Evolutionary conservation across 2,888 invertebrate genomes (phyloP).

Genomic region (Polietes domitor): DNA sequence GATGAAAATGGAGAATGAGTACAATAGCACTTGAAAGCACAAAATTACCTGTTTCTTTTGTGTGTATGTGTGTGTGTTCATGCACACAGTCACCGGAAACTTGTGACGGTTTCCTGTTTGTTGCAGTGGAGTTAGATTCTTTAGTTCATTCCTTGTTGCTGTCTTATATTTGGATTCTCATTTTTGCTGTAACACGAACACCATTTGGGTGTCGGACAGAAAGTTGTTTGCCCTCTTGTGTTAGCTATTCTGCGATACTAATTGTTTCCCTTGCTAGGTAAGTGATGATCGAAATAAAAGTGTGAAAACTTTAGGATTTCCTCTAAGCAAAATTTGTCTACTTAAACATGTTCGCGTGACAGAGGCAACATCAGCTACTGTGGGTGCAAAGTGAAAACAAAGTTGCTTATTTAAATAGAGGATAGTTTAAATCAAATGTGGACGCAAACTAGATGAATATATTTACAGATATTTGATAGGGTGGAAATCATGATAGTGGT

Average conservation of each 20-base stretch:
- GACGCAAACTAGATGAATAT: too few relatives aligned
- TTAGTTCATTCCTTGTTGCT: background rate
- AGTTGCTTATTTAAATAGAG: too few relatives aligned
- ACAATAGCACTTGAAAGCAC: too few relatives aligned
- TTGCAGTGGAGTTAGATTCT: background rate
- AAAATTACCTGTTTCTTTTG: background rate
- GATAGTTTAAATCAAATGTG: too few relatives aligned
- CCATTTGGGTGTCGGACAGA: background rate
- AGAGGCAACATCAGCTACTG: background rate
- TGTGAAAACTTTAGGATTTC: background rate
- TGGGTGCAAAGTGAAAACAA: too few relatives aligned
- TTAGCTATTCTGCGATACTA: background rate
- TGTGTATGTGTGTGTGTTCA: background rate
- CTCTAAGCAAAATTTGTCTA: background rate
- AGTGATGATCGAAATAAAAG: background rate
- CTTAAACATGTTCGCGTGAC: constrained; percentile 12
- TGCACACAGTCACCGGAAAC: background rate
- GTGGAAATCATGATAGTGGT: too few relatives aligned
- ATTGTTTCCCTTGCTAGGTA: background rate
- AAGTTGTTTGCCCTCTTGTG: background rate
- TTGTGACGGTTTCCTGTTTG: background rate
- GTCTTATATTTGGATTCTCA: too few relatives aligned
- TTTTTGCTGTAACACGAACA: constrained; percentile 1
- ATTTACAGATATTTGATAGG: too few relatives aligned
- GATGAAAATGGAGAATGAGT: too few relatives aligned